These are phyloP conservation scores for Schizopygopsis malacanthus DNA, from an alignment of 2,797 vertebrate genomes.

Conservation along the genomic window DNA sequence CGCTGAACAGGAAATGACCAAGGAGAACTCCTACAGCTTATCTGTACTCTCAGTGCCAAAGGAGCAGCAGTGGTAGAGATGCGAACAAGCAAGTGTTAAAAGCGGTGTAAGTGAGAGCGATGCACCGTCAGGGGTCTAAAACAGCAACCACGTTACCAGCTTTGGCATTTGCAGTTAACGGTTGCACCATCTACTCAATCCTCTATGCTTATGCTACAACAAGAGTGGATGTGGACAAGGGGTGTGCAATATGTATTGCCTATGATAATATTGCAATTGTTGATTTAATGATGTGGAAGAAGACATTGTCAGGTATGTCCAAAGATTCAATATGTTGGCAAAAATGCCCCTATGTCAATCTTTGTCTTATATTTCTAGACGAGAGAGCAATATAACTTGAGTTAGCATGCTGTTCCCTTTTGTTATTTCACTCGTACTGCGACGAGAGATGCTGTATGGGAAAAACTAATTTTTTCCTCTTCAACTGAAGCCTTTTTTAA, in stretches of 20 bases:
- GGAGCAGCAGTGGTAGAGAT: background rate
- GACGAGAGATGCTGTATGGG: too few species aligned
- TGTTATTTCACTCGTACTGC: too few species aligned
- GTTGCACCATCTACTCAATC: background rate
- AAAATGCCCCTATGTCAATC: background rate
- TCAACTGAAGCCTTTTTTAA: too few species aligned
- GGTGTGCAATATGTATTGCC: background rate
- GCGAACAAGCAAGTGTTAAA: constrained; percentile 6
- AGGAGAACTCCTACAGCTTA: background rate
- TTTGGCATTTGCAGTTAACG: constrained; percentile 24
- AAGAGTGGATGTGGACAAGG: background rate
- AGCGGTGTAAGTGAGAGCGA: background rate
- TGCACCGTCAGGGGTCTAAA: constrained; percentile 13
- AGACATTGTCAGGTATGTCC: background rate
- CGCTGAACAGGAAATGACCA: constrained; percentile 2
- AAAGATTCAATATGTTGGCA: background rate
- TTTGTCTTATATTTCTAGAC: background rate
- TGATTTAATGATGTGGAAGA: background rate
- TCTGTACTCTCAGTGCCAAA: background rate
- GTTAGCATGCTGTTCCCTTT: too few species aligned
- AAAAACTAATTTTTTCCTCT: too few species aligned
- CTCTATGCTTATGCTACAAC: constrained; percentile 1
- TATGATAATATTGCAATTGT: background rate
- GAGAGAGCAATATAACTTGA: too few species aligned
- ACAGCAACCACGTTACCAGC: background rate